Evolutionary conservation across 2,797 vertebrate species (phyloP), one percentile per base, ranked within the genome.

Genomic region (Borostomias antarcticus): DNA sequence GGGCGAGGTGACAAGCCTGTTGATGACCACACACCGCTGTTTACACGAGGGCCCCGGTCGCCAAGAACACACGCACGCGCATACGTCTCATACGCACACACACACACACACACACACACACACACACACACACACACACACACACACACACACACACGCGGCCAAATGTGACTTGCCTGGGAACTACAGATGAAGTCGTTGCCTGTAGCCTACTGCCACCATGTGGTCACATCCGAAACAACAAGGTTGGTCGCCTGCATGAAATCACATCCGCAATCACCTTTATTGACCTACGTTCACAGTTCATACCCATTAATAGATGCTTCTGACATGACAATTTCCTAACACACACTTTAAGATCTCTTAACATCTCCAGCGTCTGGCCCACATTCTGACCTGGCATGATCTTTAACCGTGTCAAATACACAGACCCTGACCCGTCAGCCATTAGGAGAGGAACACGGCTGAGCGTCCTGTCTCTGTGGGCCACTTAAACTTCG

Each of bases 161-260:
- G n/a, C 40, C 50, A 59, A 70, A 59, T 25, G 32, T 33, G 57
- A 26, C 48, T 29, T 33, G 19, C 57, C 63, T 21, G 7, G 0
- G 43, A 7, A 28, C 35, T 54, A 54, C 15, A 5, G 29, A 15
- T 68, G 64, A 86, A 86, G 82, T 37, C 62, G 80, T 84, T 78
- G 80, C 65, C 77, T 84, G 65, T 33, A n/a, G n/a, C n/a, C n/a
- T n/a, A 87, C 80, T 91, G 89, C 87, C 92, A 86, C 75, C 90
- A 53, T 73, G 89, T 83, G 92, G 87, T 1, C 40, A 43, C 15
- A 43, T n/a, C n/a, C 15, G n/a, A 4, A 43, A 43, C 40, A 43
- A n/a, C n/a, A n/a, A n/a, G n/a, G n/a, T n/a, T n/a, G n/a, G n/a
- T n/a, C n/a, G n/a, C n/a, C n/a, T n/a, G 40, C 15, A 43, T 17